These are phyloP conservation scores for Osmoderma eremita DNA, from an alignment of 2,888 invertebrate genomes.

Conservation along the genomic window DNA sequence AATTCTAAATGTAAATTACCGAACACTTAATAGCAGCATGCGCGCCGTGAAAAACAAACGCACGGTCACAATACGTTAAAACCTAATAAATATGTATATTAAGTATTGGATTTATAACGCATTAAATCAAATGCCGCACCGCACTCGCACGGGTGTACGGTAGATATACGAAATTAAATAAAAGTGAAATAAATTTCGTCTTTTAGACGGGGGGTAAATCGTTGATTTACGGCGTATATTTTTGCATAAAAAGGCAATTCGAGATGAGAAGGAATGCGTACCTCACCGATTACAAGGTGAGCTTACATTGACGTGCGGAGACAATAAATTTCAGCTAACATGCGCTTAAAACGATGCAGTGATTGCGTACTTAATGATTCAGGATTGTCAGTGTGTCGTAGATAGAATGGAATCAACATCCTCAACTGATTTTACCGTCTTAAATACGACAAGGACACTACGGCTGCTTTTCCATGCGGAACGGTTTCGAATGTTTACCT, in stretches of 20 bases:
- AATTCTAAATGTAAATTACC: conserved; percentile 32
- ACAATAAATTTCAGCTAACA: conserved; percentile 16
- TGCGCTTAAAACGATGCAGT: conserved; percentile 13
- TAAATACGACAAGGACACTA: too few species aligned
- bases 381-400: too few species aligned
- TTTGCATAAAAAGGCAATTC: conserved; percentile 43
- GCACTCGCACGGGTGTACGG: neutral
- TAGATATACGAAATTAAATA: conserved; percentile 35
- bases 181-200: conserved; percentile 36
- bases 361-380: too few species aligned
- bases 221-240: conserved; percentile 35
- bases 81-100: conserved; percentile 33
- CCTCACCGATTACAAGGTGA: conserved; percentile 36
- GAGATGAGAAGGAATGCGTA: conserved; percentile 27
- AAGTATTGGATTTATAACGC: conserved; percentile 31
- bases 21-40: conserved; percentile 8
- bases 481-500: too few species aligned
- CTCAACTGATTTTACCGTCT: too few species aligned
- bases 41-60: conserved; percentile 21
- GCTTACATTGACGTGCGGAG: conserved; percentile 29
- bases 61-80: conserved; percentile 14
- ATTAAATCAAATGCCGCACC: conserved; percentile 35
- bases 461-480: too few species aligned
- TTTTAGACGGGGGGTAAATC: conserved; percentile 29
- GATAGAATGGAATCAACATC: too few species aligned